phyloP scores from a whole-genome alignment of 2,888 invertebrate genomes.

The Sylvicola fuscatus region DNA sequence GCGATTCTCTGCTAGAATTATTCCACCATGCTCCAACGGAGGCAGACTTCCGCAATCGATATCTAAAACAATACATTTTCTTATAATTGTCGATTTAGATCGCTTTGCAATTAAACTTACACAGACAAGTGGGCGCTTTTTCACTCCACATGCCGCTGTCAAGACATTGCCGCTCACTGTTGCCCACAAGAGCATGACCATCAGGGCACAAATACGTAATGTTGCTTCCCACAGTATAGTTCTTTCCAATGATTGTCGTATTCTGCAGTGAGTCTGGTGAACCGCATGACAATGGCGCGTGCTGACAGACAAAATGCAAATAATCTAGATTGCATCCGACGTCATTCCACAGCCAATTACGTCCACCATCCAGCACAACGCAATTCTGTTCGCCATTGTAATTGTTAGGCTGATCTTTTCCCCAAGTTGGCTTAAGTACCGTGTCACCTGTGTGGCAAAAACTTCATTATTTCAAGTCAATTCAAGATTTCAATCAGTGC shows the following conservation, averaged over 20 bases:
- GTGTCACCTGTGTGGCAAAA: constrained; percentile 40
- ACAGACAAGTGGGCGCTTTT: constrained; percentile 63
- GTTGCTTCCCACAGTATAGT: constrained; percentile 43
- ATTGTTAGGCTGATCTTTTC: constrained; percentile 86
- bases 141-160: constrained; percentile 69
- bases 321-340: constrained; percentile 87
- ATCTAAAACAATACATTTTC: constrained; percentile 31
- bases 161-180: constrained; percentile 43
- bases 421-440: constrained; percentile 68
- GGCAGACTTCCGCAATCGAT: constrained; percentile 57
- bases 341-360: constrained; percentile 87
- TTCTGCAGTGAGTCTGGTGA: constrained; percentile 71
- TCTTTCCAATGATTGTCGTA: constrained; percentile 54
- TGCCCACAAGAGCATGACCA: constrained; percentile 61
- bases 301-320: constrained; percentile 82
- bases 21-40: constrained; percentile 49
- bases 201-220: constrained; percentile 63
- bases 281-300: constrained; percentile 67
- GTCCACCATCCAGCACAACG: constrained; percentile 77
- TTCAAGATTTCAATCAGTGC: too few species aligned
- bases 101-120: constrained; percentile 38
- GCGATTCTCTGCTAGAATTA: constrained; percentile 41
- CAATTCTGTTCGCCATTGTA: constrained; percentile 92
- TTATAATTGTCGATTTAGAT: background rate
- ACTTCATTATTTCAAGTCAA: background rate